Conservation (phyloP, 2,797 vertebrate genomes). For the Oreochromis grahami region DNA sequence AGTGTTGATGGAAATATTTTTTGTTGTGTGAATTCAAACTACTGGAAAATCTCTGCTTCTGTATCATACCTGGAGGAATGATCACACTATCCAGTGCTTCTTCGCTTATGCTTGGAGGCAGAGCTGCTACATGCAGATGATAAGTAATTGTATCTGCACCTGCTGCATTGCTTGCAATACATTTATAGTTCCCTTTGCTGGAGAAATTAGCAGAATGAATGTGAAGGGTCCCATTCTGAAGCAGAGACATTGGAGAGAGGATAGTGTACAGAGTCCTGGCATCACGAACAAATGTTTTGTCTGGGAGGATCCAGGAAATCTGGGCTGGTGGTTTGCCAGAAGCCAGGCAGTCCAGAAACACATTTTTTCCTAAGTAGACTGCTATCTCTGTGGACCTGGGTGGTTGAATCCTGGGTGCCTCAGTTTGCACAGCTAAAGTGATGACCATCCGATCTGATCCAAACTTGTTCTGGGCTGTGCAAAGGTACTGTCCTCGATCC, state of each 20-base stretch:
- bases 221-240: conserved; percentile 76
- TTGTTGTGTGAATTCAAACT: neutral
- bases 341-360: conserved; percentile 71
- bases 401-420: conserved; percentile 71
- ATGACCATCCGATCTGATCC: conserved; percentile 77
- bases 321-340: conserved; percentile 76
- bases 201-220: conserved; percentile 74
- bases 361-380: conserved; percentile 67
- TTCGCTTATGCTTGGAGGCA: conserved; percentile 77
- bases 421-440: conserved; percentile 74
- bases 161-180: conserved; percentile 81
- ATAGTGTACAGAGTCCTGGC: conserved; percentile 26
- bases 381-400: conserved; percentile 59
- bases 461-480: conserved; percentile 74
- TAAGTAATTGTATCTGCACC: conserved; percentile 81
- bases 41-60: neutral
- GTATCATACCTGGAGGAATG: conserved; percentile 57
- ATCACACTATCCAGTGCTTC: conserved; percentile 55
- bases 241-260: conserved; percentile 56
- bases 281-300: conserved; percentile 74
- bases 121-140: conserved; percentile 73
- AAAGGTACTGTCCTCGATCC: conserved; percentile 82
- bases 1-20: neutral
- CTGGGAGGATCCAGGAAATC: conserved; percentile 82
- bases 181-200: conserved; percentile 80